Evolutionary conservation across 2,888 invertebrate genomes (phyloP).

Genomic region (Rotaria socialis): DNA sequence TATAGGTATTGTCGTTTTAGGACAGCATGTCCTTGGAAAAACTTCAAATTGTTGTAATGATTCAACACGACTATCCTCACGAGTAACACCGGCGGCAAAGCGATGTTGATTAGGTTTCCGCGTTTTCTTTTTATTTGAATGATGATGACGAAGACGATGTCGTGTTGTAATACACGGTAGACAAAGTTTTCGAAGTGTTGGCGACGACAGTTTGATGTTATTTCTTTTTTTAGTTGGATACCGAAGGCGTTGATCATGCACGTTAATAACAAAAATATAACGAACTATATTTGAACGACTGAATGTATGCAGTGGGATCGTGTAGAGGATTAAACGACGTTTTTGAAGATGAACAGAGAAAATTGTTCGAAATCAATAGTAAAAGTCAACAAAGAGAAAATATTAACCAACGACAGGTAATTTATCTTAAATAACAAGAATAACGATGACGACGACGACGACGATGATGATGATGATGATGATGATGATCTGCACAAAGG

Average conservation of each 20-base stretch:
- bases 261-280: background rate
- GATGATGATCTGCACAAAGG: background rate
- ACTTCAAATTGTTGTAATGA: background rate
- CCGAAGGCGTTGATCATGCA: background rate
- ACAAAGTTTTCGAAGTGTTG: background rate
- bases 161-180: background rate
- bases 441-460: background rate
- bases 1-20: background rate
- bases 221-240: background rate
- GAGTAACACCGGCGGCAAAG: background rate
- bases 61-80: background rate
- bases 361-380: background rate
- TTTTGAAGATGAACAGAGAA: background rate
- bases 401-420: background rate
- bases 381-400: background rate
- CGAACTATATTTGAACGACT: background rate
- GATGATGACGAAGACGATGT: background rate
- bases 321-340: background rate
- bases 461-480: background rate
- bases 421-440: background rate
- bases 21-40: background rate
- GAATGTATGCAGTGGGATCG: background rate
- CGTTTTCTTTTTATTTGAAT: background rate
- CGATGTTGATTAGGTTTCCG: background rate
- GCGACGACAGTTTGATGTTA: conserved; percentile 4